Conservation (phyloP, 1,140 invertebrate species). For the Drosophila fuyamai region DNA sequence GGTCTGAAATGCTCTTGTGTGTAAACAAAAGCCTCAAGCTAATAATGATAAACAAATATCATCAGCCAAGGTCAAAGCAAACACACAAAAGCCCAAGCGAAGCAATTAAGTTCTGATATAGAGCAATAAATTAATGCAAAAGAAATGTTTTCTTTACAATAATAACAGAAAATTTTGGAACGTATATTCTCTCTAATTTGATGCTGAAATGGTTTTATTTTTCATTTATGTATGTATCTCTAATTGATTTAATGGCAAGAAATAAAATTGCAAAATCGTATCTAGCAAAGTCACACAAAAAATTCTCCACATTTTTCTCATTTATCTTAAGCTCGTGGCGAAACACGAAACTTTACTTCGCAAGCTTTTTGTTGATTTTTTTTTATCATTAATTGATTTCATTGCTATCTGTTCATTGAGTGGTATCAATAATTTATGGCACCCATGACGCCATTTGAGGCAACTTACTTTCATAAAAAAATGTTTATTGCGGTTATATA, state of each 20-base stretch:
- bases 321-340: conserved; percentile 35
- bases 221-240: conserved; percentile 2
- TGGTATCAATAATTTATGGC: conserved; percentile 72
- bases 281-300: conserved; percentile 6
- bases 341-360: conserved; percentile 27
- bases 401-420: conserved; percentile 39
- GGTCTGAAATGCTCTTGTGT: conserved; percentile 38
- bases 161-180: neutral
- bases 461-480: conserved; percentile 57
- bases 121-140: conserved; percentile 38
- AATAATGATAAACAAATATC: conserved; percentile 46
- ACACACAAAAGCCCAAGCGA: conserved; percentile 4
- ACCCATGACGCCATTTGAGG: conserved; percentile 65
- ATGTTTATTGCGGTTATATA: conserved; percentile 47
- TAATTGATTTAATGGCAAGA: conserved; percentile 32
- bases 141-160: conserved; percentile 26
- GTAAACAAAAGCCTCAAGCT: conserved; percentile 44
- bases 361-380: conserved; percentile 40
- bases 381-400: conserved; percentile 69
- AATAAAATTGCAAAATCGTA: conserved; percentile 31
- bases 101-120: conserved; percentile 26
- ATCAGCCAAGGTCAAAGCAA: conserved; percentile 57
- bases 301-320: conserved; percentile 34
- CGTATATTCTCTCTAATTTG: conserved; percentile 2
- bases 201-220: conserved; percentile 16